Percentiles rank a stretch among this genome's conserved stretches.
These are phyloP conservation scores for Eupithecia inturbata DNA, from an alignment of 2,888 invertebrate genomes.

Conservation along the genomic window DNA sequence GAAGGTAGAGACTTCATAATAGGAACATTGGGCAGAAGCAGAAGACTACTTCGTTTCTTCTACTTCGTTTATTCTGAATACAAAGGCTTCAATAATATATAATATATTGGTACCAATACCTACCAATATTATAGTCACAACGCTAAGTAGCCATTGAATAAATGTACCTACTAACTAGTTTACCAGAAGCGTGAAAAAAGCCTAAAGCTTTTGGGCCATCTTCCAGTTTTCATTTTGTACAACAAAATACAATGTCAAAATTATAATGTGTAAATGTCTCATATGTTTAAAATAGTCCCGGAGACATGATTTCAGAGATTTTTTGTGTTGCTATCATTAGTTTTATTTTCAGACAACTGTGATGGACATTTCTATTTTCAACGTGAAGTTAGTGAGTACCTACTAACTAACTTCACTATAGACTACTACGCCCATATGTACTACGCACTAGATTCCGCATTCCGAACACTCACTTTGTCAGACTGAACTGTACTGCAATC, in stretches of 20 bases:
- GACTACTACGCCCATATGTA: no score
- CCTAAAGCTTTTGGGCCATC: constrained; percentile 24
- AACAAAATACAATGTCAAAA: constrained; percentile 22
- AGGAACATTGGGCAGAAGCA: neutral
- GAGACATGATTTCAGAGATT: constrained; percentile 10
- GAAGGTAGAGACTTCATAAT: neutral
- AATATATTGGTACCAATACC: neutral
- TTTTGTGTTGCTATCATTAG: constrained; percentile 15
- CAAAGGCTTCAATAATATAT: no score
- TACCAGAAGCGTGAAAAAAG: neutral
- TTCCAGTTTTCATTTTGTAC: constrained; percentile 22
- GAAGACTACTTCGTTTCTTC: neutral
- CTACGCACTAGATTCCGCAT: no score
- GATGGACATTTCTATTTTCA: neutral
- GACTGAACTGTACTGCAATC: no score
- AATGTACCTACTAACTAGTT: neutral
- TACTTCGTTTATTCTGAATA: no score
- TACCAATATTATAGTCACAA: neutral
- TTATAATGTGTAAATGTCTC: constrained; percentile 24
- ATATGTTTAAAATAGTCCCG: constrained; percentile 22
- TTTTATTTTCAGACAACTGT: constrained; percentile 13
- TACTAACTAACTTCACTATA: no score
- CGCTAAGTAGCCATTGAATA: neutral
- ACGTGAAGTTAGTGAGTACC: neutral
- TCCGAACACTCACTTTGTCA: no score